Evolutionary conservation across 2,113 vertebrate species (phyloP).

Genomic region (Micromys minutus): DNA sequence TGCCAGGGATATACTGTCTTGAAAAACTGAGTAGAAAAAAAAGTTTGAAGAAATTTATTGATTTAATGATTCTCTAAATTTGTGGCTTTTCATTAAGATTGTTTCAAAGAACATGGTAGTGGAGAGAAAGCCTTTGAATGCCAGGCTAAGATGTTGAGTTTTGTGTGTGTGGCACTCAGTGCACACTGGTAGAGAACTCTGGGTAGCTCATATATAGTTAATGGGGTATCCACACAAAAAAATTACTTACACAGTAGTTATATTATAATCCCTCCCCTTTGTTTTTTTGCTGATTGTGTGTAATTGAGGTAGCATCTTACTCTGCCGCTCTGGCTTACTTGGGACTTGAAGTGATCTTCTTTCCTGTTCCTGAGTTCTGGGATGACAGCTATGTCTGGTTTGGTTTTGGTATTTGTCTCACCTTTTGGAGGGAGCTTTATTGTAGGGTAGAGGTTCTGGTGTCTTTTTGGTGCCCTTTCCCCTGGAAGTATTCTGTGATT

Average conservation of each 20-base stretch:
- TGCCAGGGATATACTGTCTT: neutral
- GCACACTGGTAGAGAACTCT: neutral
- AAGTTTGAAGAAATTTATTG: conserved; percentile 32
- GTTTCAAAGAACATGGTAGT: neutral
- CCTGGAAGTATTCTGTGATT: neutral
- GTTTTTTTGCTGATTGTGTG: neutral
- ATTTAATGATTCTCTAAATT: neutral
- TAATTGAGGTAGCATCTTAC: neutral
- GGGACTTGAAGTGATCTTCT: neutral
- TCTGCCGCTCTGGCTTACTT: neutral
- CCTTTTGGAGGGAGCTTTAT: neutral
- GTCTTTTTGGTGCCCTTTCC: neutral
- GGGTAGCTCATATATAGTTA: neutral
- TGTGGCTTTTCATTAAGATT: conserved; percentile 29
- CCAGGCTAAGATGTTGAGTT: neutral
- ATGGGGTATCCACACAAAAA: neutral
- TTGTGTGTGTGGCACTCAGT: neutral
- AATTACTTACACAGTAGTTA: neutral
- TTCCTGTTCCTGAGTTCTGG: neutral
- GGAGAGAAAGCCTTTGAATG: neutral
- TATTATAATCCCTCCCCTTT: neutral
- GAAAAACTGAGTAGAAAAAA: neutral
- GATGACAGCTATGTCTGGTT: neutral
- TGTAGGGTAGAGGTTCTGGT: neutral
- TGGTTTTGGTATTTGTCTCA: conserved; percentile 30